Percentiles rank a stretch among this genome's conserved stretches.
Evolutionary conservation across 2,797 vertebrate species (phyloP).

Genomic region (Fistularia tabacaria): DNA sequence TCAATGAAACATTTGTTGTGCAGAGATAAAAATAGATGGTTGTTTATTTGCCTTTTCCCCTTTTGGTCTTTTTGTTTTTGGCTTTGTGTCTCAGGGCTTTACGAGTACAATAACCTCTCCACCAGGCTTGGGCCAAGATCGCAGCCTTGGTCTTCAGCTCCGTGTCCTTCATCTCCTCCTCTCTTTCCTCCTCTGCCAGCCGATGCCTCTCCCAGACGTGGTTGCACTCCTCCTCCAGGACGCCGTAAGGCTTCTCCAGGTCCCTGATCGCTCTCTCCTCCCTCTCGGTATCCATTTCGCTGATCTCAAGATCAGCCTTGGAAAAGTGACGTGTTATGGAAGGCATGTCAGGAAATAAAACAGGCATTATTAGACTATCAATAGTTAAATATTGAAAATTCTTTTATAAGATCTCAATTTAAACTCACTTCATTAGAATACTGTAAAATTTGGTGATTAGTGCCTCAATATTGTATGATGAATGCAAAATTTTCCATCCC

Average conservation of each 20-base stretch:
- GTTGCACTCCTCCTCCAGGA: slow-evolving; percentile 73
- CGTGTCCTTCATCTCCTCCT: slow-evolving; percentile 66
- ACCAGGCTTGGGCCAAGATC: slow-evolving; percentile 80
- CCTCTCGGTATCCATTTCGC: slow-evolving; percentile 44
- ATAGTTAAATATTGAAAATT: no score
- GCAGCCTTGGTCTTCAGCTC: slow-evolving; percentile 72
- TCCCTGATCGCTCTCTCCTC: slow-evolving; percentile 73
- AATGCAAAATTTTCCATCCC: no score
- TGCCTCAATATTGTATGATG: no score
- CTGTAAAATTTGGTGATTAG: no score
- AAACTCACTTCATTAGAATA: no score
- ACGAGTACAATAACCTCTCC: slow-evolving; percentile 83
- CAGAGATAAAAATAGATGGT: slow-evolving; percentile 49
- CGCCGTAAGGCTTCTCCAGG: slow-evolving; percentile 59
- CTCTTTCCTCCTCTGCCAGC: slow-evolving; percentile 56
- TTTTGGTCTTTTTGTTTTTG: slow-evolving; percentile 65
- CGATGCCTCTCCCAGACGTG: slow-evolving; percentile 76
- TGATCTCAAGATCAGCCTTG: slow-evolving; percentile 75
- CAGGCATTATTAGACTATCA: no score
- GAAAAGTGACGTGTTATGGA: neutral
- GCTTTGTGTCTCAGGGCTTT: slow-evolving; percentile 56
- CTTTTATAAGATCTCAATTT: no score
- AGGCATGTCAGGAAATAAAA: neutral
- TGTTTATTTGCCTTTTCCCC: slow-evolving; percentile 63
- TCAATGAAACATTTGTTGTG: no score